These are phyloP conservation scores for Rhagologus leucostigma DNA, from an alignment of 2,113 vertebrate genomes.

Conservation along the genomic window DNA sequence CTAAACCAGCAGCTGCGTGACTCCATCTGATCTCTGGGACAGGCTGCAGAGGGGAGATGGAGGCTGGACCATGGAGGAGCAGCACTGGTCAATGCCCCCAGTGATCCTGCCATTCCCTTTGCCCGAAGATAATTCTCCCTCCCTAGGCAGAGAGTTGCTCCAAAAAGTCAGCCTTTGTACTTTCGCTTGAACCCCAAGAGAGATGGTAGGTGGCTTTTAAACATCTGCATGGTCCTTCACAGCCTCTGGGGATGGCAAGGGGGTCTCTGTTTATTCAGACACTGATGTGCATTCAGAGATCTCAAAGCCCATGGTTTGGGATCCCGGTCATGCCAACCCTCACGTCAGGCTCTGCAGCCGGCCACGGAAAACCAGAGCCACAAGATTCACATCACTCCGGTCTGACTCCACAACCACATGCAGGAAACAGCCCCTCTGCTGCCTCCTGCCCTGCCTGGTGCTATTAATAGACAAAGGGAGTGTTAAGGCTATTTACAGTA, in stretches of 20 bases:
- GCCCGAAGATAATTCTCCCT: neutral
- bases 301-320: neutral
- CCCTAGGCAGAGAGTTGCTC: neutral
- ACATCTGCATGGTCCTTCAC: neutral
- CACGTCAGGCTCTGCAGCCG: neutral
- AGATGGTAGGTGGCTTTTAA: neutral
- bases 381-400: fast-evolving
- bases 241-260: neutral
- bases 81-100: neutral
- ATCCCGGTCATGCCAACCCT: fast-evolving
- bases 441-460: neutral
- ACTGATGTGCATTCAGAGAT: neutral
- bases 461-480: neutral
- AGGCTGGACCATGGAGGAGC: neutral
- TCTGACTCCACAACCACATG: neutral
- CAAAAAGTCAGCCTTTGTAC: neutral
- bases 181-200: neutral
- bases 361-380: neutral
- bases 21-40: neutral
- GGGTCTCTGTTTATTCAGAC: neutral
- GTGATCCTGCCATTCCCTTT: neutral
- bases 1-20: neutral
- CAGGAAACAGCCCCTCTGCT: neutral
- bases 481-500: neutral
- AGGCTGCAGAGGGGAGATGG: neutral